These are phyloP conservation scores for Anastrepha ludens DNA, from an alignment of 1,140 invertebrate species.

Conservation along the genomic window DNA sequence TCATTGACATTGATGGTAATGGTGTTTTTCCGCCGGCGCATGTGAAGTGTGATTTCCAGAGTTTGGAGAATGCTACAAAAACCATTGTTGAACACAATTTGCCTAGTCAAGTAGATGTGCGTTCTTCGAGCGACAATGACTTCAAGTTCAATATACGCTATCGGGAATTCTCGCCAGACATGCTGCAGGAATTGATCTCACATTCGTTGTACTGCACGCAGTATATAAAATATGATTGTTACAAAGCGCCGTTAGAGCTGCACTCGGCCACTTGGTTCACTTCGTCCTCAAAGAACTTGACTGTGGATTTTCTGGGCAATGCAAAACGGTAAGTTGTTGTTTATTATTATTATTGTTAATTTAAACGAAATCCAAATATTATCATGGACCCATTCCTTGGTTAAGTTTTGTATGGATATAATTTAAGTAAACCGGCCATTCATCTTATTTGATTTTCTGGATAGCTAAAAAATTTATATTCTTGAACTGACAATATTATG, in stretches of 20 bases:
- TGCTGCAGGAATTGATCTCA: constrained; percentile 91
- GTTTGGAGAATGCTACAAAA: constrained; percentile 88
- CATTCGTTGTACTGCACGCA: constrained; percentile 93
- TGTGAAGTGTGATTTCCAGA: constrained; percentile 93
- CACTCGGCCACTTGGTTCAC: constrained; percentile 94
- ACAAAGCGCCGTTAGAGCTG: constrained; percentile 89
- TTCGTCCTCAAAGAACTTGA: constrained; percentile 83
- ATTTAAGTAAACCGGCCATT: not conserved
- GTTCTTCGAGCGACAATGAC: constrained; percentile 83
- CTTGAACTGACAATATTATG: too few species aligned
- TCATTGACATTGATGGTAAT: constrained; percentile 94
- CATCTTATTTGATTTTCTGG: too few species aligned
- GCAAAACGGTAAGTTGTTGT: constrained; percentile 82
- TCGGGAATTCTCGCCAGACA: constrained; percentile 90
- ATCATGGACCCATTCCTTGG: too few species aligned
- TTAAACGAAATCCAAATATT: too few species aligned
- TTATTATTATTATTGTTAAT: not conserved
- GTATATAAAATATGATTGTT: constrained; percentile 93
- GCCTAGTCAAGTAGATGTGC: constrained; percentile 90
- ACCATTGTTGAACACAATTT: constrained; percentile 95
- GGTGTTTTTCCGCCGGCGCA: constrained; percentile 91
- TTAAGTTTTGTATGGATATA: not conserved
- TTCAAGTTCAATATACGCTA: constrained; percentile 91
- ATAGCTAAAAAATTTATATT: too few species aligned
- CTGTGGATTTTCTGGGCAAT: constrained; percentile 89